Conservation (phyloP, 2,797 vertebrate genomes). For the Lemur catta region DNA sequence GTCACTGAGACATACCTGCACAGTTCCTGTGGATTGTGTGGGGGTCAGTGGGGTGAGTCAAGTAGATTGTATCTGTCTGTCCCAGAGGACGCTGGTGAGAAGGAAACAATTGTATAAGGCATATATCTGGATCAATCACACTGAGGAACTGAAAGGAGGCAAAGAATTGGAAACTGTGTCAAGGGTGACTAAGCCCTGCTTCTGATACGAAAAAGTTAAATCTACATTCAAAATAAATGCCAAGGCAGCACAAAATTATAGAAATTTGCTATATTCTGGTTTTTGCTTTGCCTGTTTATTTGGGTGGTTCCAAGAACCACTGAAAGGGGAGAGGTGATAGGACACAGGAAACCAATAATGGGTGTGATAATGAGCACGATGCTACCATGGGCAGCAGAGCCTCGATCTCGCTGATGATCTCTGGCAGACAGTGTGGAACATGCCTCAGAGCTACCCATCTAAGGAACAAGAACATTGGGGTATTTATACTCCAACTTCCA, state of each 20-base stretch:
- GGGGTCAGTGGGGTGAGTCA: background rate
- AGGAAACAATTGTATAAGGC: background rate
- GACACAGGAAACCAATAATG: background rate
- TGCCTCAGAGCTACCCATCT: background rate
- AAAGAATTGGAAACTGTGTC: background rate
- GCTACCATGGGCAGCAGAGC: accelerated
- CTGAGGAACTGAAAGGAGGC: background rate
- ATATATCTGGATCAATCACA: background rate
- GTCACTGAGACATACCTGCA: background rate
- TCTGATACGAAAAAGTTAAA: background rate
- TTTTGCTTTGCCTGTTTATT: background rate
- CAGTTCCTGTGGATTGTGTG: background rate
- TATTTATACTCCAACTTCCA: background rate
- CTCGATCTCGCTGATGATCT: background rate
- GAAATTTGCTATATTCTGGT: background rate
- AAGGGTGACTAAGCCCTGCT: background rate
- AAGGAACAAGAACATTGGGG: background rate
- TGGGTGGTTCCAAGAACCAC: background rate
- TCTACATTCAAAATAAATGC: background rate
- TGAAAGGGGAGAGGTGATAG: background rate
- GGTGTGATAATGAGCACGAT: background rate
- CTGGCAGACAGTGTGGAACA: background rate
- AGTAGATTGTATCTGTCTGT: background rate
- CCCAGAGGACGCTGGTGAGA: background rate
- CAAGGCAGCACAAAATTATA: background rate